Evolutionary conservation across 2,797 vertebrate genomes (phyloP), one percentile per base, ranked within the genome.

Genomic region (Phataginus tetradactyla): DNA sequence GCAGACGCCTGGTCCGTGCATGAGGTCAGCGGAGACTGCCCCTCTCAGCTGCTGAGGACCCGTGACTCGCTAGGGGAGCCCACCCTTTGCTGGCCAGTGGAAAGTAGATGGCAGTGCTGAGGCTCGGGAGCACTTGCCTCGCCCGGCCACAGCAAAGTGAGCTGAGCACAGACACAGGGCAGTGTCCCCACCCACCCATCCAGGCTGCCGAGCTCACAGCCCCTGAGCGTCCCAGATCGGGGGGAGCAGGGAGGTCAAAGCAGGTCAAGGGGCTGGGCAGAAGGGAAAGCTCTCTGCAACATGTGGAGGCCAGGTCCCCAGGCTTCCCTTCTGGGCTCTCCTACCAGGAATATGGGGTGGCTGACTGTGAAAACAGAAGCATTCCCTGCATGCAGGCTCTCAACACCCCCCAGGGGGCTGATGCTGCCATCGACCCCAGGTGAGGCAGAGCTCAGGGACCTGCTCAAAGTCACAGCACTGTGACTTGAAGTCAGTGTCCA

Each of bases 21-120:
- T 0, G 9, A 4, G 27, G 3, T 0, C 5, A 2, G 29, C 7
- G n/a, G 11, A 18, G 23, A 59, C 10, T 5, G 13, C 45, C 53
- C 20, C n/a, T 20, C 87, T 1, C 0, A 32, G 29, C 63, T n/a
- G 29, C 63, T 23, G 8, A 23, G 23, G 25, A 3, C 5, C 63
- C 1, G 13, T 3, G 51, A 20, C 75, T 18, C 7, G 0, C 5
- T 39, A 2, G 21, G 39, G 74, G 27, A 59, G 34, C 8, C 34
- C 42, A 7, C 42, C 45, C 57, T 23, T 2, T 17, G 4, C 17
- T 11, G 59, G n/a, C 45, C 32, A 29, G 17, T 2, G 0, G 1
- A 32, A 27, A 45, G 45, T 11, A 45, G 10, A 45, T 45, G 45
- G 3, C 11, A 11, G 45, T 12, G 45, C 45, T 45, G 45, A 45